Conservation (phyloP, 2,797 vertebrate genomes). For the Aselliscus stoliczkanus region DNA sequence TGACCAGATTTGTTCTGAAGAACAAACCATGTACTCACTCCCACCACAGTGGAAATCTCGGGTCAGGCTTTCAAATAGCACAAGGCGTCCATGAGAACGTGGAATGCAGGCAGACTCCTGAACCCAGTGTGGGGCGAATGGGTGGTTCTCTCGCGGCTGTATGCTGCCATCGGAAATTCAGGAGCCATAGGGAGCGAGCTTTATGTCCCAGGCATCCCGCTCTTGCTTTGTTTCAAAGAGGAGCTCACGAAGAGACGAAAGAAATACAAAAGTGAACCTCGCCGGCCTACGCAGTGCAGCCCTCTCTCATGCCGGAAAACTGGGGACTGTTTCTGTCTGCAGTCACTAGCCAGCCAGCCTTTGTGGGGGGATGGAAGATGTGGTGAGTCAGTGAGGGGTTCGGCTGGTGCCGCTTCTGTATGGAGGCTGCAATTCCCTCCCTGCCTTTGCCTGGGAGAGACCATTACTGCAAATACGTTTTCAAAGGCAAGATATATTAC, state of each 20-base stretch:
- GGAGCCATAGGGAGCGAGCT: not conserved
- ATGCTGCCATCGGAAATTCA: not conserved
- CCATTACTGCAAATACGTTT: not conserved
- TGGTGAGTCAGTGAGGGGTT: not conserved
- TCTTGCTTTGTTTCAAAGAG: not conserved
- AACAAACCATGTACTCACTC: not conserved
- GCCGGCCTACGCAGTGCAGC: not conserved
- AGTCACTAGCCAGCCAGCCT: not conserved
- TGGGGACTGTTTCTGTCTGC: not conserved
- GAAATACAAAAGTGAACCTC: not conserved
- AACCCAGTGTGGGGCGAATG: not conserved
- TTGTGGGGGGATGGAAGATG: not conserved
- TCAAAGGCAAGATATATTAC: not conserved
- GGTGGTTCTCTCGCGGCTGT: not conserved
- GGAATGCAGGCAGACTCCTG: not conserved
- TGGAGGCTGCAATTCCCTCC: not conserved
- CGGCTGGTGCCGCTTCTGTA: not conserved
- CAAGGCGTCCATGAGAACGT: not conserved
- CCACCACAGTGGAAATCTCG: not conserved
- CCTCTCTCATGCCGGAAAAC: not conserved
- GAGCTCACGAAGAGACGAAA: not conserved
- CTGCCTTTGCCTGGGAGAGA: not conserved
- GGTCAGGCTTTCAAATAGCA: not conserved
- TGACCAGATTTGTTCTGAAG: conserved; percentile 1
- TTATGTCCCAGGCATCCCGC: not conserved